Base-by-base conservation (phyloP, 2,888 invertebrate species). In the Cryptus armator region DNA sequence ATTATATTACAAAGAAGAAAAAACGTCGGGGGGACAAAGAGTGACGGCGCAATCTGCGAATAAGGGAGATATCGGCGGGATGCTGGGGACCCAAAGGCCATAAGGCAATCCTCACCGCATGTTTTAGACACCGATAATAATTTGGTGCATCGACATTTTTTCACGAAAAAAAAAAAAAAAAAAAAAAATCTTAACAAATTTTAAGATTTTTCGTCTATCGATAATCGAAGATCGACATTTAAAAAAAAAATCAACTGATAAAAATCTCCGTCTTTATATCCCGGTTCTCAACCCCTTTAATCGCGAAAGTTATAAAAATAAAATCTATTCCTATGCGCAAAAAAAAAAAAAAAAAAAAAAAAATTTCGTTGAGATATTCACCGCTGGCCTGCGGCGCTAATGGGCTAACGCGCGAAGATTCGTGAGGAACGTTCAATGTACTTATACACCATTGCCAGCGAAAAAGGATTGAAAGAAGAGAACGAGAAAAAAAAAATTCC, bases 41-140 rank as follows among this genome's bases (percentile, higher is more conserved):
- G 91, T 91, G 92, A 91, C 90, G 91, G 90, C 90, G 91, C 92
- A 92, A 92, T 92, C 92, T 91, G 92, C 90, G 92, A 92, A 92
- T 91, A 91, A 91, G 90, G 89, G 91, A 92, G 90, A 92, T 91
- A 64, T 72, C 43, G 66, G 53, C 43, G 43, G 66, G 66, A 66
- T 66, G 46, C 37, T 9, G 48, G 19, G 74, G 48, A 64, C 64
- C 32, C 29, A 16, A 16, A 12, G 16, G 62, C 62, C 64, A 46
- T 19, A 19, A 19, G 48, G 62, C 64, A 19, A 64, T 37, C 32
- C 37, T 19, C n/a, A 12, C n/a, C 16, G 66, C 64, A 43, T 64
- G 64, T 37, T 32, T 64, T n/a, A 10, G 64, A 64, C 37, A 37
- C 2, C 16, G 2, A 66, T 19, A 16, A 19, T 12, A 43, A 16